Conservation (phyloP, 2,888 invertebrate species). For the Noctua janthina region DNA sequence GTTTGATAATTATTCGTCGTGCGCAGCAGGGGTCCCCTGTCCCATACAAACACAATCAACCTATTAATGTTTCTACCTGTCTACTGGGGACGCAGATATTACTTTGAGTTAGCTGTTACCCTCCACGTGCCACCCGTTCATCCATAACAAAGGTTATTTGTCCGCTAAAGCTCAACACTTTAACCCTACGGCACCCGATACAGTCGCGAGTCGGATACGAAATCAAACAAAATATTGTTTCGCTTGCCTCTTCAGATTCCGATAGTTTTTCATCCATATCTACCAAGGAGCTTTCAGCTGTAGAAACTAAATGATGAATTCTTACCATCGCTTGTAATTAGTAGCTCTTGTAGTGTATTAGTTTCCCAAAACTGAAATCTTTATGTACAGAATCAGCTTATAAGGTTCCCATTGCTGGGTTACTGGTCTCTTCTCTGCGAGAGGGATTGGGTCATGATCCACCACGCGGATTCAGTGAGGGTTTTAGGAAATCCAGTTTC, state of each 20-base stretch:
- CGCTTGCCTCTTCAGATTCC: slow-evolving; percentile 67
- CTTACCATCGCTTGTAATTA: slow-evolving; percentile 16
- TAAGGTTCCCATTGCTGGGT: neutral
- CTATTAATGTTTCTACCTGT: neutral
- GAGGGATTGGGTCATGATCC: neutral
- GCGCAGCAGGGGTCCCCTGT: neutral
- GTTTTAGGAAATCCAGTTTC: neutral
- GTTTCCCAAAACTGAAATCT: neutral
- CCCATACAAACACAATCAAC: neutral
- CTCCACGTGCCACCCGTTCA: too few species aligned
- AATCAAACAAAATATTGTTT: slow-evolving; percentile 78
- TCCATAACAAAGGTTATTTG: neutral
- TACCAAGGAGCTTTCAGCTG: slow-evolving; percentile 22
- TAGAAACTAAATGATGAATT: slow-evolving; percentile 9
- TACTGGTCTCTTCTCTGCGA: neutral
- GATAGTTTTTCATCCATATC: slow-evolving; percentile 54
- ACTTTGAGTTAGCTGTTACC: neutral
- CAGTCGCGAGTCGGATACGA: slow-evolving; percentile 70
- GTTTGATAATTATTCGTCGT: neutral
- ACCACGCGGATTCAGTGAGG: neutral
- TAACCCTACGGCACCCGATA: slow-evolving; percentile 56
- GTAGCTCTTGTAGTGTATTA: neutral
- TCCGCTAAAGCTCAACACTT: slow-evolving; percentile 51
- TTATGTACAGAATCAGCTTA: neutral
- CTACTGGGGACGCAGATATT: neutral